phyloP scores from a whole-genome alignment of 2,113 vertebrate genomes.

The Leptocoma aspasia region DNA sequence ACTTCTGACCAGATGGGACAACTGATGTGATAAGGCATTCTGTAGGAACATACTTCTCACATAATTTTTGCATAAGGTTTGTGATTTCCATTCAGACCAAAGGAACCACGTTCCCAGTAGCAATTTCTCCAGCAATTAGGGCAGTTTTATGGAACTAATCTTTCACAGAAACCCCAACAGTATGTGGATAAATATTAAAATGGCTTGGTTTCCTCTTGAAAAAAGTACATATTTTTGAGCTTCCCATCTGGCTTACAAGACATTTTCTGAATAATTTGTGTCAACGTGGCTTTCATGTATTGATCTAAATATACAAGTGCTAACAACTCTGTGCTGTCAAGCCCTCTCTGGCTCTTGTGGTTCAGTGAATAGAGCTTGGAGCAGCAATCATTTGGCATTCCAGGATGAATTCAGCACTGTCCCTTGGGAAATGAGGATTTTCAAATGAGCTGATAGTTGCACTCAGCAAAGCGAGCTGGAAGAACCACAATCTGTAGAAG shows the following conservation, averaged over 20 bases:
- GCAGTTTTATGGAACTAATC: background rate
- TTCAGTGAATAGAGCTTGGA: background rate
- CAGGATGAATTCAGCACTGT: background rate
- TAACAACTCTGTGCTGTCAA: conserved; percentile 25
- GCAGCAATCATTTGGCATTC: background rate
- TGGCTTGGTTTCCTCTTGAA: conserved; percentile 44
- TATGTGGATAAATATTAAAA: background rate
- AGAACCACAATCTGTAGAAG: background rate
- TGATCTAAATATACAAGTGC: conserved; percentile 52
- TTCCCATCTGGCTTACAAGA: conserved; percentile 59
- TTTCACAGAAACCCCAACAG: background rate
- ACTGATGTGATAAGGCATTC: background rate
- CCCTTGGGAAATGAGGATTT: conserved; percentile 22
- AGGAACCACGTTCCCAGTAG: background rate
- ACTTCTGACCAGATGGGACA: background rate
- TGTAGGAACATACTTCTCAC: background rate
- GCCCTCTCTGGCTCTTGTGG: conserved; percentile 3
- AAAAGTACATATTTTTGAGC: conserved; percentile 36
- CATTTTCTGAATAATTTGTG: conserved; percentile 60
- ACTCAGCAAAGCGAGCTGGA: background rate
- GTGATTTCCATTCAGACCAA: background rate
- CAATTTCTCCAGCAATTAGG: background rate
- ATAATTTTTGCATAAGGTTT: background rate
- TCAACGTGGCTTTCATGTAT: conserved; percentile 53
- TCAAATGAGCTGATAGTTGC: background rate